A percentile compares a stretch with the other conserved stretches of the same genome.
These are phyloP conservation scores for Sclerurus mexicanus DNA, from an alignment of 2,113 vertebrate genomes.

Conservation along the genomic window DNA sequence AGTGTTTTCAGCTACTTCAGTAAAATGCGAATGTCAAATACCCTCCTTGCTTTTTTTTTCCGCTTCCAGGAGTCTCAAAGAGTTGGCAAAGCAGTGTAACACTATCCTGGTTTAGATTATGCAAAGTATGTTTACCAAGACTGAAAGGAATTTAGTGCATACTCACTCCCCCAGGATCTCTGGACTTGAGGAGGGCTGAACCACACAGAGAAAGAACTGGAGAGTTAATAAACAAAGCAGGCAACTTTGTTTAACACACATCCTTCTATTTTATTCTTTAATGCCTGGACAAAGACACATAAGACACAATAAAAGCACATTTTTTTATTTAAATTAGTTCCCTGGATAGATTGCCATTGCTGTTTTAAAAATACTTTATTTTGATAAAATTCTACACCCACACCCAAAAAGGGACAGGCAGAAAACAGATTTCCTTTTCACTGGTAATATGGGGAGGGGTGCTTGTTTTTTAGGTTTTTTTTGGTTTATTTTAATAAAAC, in stretches of 20 bases:
- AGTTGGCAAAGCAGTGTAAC: constrained; percentile 2
- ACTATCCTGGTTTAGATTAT: constrained; percentile 33
- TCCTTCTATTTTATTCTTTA: constrained; percentile 3
- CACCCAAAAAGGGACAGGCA: background rate
- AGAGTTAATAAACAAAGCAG: background rate
- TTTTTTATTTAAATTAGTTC: background rate
- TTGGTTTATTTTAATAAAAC: background rate
- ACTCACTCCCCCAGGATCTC: constrained; percentile 25
- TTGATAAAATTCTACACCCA: background rate
- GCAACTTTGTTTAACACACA: background rate
- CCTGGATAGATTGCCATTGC: background rate
- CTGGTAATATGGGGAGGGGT: background rate
- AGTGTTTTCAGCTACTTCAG: background rate
- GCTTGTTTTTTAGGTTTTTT: background rate
- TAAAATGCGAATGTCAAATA: background rate
- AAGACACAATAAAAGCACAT: background rate
- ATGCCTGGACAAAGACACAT: background rate
- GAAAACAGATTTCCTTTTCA: background rate
- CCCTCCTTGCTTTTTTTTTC: background rate
- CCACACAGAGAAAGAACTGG: background rate
- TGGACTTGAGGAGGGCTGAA: background rate
- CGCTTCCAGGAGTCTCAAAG: background rate
- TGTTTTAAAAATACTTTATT: background rate
- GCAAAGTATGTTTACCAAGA: constrained; percentile 58
- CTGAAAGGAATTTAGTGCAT: constrained; percentile 52